phyloP scores from a whole-genome alignment of 2,113 vertebrate genomes.

The Probosciger aterrimus region DNA sequence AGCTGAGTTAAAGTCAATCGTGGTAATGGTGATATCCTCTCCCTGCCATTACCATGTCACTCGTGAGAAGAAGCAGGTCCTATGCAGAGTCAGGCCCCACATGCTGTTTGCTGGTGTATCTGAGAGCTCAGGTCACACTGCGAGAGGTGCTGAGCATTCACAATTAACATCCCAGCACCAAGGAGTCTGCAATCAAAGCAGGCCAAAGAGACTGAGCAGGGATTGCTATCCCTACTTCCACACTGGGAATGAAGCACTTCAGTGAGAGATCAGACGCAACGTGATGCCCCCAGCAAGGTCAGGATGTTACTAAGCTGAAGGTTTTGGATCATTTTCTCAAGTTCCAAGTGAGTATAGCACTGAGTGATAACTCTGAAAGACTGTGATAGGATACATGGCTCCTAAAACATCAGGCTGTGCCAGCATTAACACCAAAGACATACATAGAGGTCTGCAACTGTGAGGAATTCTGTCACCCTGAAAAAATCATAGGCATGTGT shows the following conservation, averaged over 20 bases:
- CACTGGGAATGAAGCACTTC: background rate
- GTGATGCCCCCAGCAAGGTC: accelerated
- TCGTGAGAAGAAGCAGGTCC: background rate
- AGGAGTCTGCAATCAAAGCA: background rate
- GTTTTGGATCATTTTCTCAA: background rate
- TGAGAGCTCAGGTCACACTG: background rate
- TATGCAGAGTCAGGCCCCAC: background rate
- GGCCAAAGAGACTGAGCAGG: background rate
- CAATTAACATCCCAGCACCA: background rate
- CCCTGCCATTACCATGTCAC: background rate
- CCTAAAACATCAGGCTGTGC: background rate
- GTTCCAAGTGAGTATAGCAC: background rate
- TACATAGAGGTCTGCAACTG: background rate
- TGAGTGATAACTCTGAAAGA: background rate
- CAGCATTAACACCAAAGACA: background rate
- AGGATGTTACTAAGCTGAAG: background rate
- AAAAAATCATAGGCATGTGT: background rate
- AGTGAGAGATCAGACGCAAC: accelerated
- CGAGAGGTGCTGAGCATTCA: background rate
- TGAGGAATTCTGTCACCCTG: background rate
- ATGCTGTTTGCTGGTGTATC: background rate
- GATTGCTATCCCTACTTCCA: background rate
- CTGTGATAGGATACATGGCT: background rate
- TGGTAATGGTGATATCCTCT: background rate
- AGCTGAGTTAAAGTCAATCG: background rate